Evolutionary conservation across 2,113 vertebrate species (phyloP).

Genomic region (Nannospalax galili): DNA sequence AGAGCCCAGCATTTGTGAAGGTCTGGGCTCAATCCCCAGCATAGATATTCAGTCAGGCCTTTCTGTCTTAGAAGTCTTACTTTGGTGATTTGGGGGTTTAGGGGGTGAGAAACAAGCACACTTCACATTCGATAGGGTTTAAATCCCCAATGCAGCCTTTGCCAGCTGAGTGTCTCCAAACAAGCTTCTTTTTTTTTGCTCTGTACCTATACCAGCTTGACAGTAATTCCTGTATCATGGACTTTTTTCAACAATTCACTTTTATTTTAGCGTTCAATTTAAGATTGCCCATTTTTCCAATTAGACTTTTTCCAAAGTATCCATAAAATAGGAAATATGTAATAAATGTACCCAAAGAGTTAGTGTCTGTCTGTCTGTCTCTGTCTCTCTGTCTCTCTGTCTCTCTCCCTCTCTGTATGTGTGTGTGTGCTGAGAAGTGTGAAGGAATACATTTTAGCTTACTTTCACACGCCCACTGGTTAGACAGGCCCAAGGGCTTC

Average conservation of each 20-base stretch:
- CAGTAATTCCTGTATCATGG: constrained; percentile 10
- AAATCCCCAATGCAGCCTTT: background rate
- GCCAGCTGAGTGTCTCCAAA: too few relatives aligned
- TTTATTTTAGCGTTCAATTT: constrained; percentile 41
- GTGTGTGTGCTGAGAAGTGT: background rate
- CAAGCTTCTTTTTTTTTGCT: background rate
- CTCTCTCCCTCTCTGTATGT: background rate
- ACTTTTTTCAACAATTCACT: constrained; percentile 38
- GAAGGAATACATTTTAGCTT: background rate
- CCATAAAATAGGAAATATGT: background rate
- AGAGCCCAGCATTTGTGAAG: too few relatives aligned
- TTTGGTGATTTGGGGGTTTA: background rate
- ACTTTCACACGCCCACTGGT: background rate
- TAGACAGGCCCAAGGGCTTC: background rate
- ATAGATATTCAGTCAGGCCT: background rate
- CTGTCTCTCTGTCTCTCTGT: too few relatives aligned
- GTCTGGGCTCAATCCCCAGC: background rate
- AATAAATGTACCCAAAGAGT: background rate
- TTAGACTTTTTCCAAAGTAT: background rate
- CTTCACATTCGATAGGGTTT: background rate
- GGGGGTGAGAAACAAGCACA: background rate
- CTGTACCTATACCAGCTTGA: background rate
- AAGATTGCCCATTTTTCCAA: background rate
- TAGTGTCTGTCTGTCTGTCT: too few relatives aligned
- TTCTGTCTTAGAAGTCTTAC: background rate